Evolutionary conservation across 1,140 invertebrate genomes (phyloP).

Genomic region (Diachasma alloeum): DNA sequence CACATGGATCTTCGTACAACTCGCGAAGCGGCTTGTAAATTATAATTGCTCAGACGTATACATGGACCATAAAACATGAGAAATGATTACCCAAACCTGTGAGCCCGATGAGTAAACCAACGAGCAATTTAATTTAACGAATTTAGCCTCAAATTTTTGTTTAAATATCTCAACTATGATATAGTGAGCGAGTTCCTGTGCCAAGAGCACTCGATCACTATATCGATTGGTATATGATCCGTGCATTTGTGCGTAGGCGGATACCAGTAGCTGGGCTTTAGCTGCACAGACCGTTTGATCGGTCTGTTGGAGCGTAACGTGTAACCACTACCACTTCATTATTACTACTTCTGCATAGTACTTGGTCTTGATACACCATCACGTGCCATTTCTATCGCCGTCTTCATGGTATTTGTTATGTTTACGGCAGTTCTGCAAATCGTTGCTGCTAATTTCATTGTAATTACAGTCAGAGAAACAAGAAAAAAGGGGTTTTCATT

Average conservation of each 20-base stretch:
- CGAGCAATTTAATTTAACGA: neutral
- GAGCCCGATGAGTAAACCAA: neutral
- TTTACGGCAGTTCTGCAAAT: slow-evolving; percentile 2
- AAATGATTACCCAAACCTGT: neutral
- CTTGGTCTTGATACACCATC: neutral
- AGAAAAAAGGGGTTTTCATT: neutral
- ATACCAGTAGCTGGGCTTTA: slow-evolving; percentile 54
- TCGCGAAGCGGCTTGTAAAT: neutral
- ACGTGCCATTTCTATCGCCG: neutral
- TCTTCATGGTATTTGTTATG: slow-evolving; percentile 2
- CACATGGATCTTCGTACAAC: neutral
- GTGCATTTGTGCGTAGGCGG: slow-evolving; percentile 16
- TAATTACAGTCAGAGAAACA: neutral
- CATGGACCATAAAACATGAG: neutral
- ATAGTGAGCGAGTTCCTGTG: too few relatives aligned
- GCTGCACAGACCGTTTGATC: slow-evolving; percentile 55
- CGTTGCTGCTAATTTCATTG: neutral
- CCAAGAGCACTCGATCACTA: neutral
- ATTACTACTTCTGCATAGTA: slow-evolving; percentile 33
- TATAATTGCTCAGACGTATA: slow-evolving; percentile 8
- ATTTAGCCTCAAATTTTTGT: neutral
- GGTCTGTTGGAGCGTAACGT: slow-evolving; percentile 61
- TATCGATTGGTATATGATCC: slow-evolving; percentile 2
- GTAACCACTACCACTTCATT: slow-evolving; percentile 42
- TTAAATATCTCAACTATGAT: too few relatives aligned